Evolutionary conservation across 2,888 invertebrate species (phyloP), one percentile per base, ranked within the genome.

Genomic region (Erebia epiphron): DNA sequence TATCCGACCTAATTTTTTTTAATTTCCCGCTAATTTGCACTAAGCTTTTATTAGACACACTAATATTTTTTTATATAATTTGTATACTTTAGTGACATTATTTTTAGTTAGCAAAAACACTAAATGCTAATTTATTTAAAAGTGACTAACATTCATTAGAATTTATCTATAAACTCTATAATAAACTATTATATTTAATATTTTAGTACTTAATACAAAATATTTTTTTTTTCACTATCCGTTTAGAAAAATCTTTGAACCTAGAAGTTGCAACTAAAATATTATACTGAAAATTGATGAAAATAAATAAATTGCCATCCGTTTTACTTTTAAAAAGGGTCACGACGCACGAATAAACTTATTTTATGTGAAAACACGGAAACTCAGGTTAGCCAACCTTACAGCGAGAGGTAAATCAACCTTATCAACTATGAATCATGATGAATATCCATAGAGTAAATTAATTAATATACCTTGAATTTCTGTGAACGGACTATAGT

Each of bases 101-200:
- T 46, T 21, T 13, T 14, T 21, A 62, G 18, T 62, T 49, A 62
- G 62, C 62, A 49, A 62, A 62, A 49, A 21, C 21, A 43, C 46
- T 61, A 61, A 18, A 46, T 2, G n/a, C 21, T 49, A 49, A 41
- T 21, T 13, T 8, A 21, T 7, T 21, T 49, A n/a, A 43, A 61
- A 62, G 49, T 49, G 62, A 21, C 46, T 49, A 62, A 62, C 62
- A 46, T 21, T 61, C 11, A 46, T 61, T 46, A 61, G 18, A 18
- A 46, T 18, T 14, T 46, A 43, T 62, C 49, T 62, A 21, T 49
- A 62, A 62, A 62, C 49, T 62, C 18, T 46, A 60, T 57, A 60
- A 60, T 61, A 46, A 43, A 61, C 46, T 18, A 61, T 61, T 46
- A 61, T 18, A 18, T 61, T 61, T 21, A 60, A 62, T 49, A 49